Conservation (phyloP, 2,888 invertebrate genomes). For the Prosapia bicincta region DNA sequence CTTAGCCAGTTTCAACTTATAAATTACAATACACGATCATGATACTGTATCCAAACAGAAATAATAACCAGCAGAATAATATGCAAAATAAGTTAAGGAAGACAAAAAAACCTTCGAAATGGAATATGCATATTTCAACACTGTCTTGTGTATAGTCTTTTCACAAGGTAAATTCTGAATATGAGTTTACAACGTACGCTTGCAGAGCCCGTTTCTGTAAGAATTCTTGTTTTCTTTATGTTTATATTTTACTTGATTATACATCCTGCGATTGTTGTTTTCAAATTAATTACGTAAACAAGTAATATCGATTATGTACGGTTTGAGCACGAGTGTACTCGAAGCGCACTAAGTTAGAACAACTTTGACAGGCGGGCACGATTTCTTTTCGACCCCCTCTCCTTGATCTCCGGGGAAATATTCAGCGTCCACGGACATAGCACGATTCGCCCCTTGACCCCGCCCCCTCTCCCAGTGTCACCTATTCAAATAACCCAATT, state of each 20-base stretch:
- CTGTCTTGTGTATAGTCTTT: not conserved
- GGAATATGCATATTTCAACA: constrained; percentile 2
- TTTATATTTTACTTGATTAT: not conserved
- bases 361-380: not conserved
- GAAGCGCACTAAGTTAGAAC: not conserved
- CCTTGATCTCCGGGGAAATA: not conserved
- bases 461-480: not conserved
- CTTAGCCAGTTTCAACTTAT: not conserved
- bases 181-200: not conserved
- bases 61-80: not conserved
- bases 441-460: not conserved
- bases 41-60: not conserved
- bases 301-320: not conserved
- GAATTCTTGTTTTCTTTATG: not conserved
- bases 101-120: not conserved
- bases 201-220: not conserved
- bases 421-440: not conserved
- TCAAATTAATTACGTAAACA: not conserved
- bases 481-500: not conserved
- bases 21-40: not conserved
- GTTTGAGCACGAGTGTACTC: not conserved
- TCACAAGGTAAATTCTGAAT: not conserved
- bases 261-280: not conserved
- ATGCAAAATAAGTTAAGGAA: not conserved
- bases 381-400: not conserved